Base-by-base conservation (phyloP, 2,113 vertebrate genomes). In the Onychorhynchus coronatus region DNA sequence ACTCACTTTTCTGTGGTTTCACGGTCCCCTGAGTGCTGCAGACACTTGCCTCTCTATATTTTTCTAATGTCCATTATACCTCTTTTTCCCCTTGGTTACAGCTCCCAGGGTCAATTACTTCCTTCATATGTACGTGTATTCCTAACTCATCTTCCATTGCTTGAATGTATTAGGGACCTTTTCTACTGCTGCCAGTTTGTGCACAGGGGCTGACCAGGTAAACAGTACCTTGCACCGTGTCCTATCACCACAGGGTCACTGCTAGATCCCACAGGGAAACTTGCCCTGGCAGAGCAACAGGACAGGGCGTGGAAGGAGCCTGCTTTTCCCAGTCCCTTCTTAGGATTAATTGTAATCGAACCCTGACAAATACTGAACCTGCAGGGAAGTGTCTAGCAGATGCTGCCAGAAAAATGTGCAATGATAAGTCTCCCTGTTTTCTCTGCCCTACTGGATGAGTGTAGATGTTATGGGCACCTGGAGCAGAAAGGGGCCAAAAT, bases 71-170 rank as follows among this genome's bases (percentile, higher is more conserved):
- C 42, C 28, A 44, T 74, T 78, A 90, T 24, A 47, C 30, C 30
- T 67, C 53, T 67, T 93, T 24, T 74, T 66, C 5, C 1, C 14
- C 53, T 27, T 9, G 5, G 21, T 62, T 88, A 30, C 50, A 81
- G 33, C 77, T 90, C 50, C 31, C 21, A 53, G 24, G 24, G 31
- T 62, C 14, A 91, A 13, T 68, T 80, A 59, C 28, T 63, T 33
- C n/a, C 33, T 50, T 68, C 35, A 35, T 33, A 42, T 2, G 5
- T 12, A 59, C 44, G 12, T 0, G 0, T 41, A 68, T 59, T 35
- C 33, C 25, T 59, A 31, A 14, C 23, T 93, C 33, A n/a, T 61
- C 25, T 61, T 84, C 68, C 67, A 58, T 91, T 63, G 33, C 33
- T n/a, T 66, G 23, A 25, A 35, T 23, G 46, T 44, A 16, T 83